Conservation (phyloP, 2,113 vertebrate genomes). For the Lamprotornis superbus region DNA sequence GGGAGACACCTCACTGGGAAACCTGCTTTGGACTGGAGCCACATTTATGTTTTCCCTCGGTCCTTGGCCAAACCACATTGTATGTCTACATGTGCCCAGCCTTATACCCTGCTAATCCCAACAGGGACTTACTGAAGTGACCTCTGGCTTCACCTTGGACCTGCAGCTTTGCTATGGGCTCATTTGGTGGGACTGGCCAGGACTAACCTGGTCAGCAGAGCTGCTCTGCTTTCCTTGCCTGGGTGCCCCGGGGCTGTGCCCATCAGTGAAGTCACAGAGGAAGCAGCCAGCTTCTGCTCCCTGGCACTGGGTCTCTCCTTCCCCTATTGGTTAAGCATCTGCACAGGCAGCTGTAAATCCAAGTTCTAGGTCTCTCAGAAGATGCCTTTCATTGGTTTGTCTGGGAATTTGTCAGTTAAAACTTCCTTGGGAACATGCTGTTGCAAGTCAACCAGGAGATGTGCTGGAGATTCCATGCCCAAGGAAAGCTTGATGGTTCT, state of each 20-base stretch:
- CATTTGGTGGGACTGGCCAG: background rate
- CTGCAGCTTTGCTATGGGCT: background rate
- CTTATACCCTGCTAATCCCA: background rate
- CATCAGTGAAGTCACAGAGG: accelerated
- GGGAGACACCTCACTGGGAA: background rate
- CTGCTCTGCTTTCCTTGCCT: background rate
- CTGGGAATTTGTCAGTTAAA: background rate
- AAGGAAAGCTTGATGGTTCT: background rate
- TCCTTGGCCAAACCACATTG: background rate
- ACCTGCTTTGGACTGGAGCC: background rate
- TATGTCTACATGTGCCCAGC: background rate
- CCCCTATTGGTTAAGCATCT: background rate
- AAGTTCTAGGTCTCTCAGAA: background rate
- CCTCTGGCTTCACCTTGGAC: background rate
- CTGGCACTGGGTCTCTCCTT: background rate
- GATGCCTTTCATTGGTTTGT: background rate
- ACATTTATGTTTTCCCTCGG: background rate
- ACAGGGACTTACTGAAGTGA: background rate
- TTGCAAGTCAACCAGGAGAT: background rate
- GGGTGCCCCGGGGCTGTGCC: background rate
- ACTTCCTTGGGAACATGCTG: background rate
- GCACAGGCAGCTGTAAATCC: background rate
- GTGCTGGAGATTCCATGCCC: background rate
- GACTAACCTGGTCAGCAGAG: accelerated
- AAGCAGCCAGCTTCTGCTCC: background rate